phyloP scores from a whole-genome alignment of 2,888 invertebrate species.

The Allophyes oxyacanthae region DNA sequence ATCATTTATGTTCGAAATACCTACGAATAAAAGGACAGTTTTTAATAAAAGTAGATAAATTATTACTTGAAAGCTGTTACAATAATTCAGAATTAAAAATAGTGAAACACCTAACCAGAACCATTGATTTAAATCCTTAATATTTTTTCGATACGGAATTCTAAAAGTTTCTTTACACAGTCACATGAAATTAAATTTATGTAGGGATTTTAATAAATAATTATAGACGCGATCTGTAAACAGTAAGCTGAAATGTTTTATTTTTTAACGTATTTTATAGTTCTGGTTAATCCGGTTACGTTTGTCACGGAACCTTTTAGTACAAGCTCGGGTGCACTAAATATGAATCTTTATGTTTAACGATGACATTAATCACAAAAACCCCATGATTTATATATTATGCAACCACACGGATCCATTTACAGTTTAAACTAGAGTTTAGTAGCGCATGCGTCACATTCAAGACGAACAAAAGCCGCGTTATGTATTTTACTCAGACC shows the following conservation, averaged over 20 bases:
- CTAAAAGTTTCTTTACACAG: slow-evolving; percentile 51
- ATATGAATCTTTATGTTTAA: slow-evolving; percentile 85
- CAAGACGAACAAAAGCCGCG: slow-evolving; percentile 71
- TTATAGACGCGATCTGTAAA: slow-evolving; percentile 82
- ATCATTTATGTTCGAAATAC: too few species aligned
- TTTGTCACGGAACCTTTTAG: slow-evolving; percentile 75
- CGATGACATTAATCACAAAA: slow-evolving; percentile 88
- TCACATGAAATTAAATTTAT: slow-evolving; percentile 74
- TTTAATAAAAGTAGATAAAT: too few species aligned
- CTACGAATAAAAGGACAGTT: too few species aligned
- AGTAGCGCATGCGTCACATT: slow-evolving; percentile 60
- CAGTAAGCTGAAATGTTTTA: slow-evolving; percentile 80
- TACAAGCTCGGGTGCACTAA: slow-evolving; percentile 75
- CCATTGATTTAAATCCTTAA: background rate
- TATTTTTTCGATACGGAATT: slow-evolving; percentile 39
- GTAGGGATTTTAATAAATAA: slow-evolving; percentile 84
- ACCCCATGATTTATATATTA: slow-evolving; percentile 79
- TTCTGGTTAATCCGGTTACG: slow-evolving; percentile 69
- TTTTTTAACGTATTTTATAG: slow-evolving; percentile 78
- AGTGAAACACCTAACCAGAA: background rate
- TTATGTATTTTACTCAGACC: too few species aligned
- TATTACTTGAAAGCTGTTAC: too few species aligned
- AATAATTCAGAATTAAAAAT: background rate
- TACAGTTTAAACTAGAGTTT: slow-evolving; percentile 70
- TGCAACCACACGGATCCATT: slow-evolving; percentile 72